Evolutionary conservation across 2,113 vertebrate species (phyloP).

Genomic region (Pachypanchax playfairii): DNA sequence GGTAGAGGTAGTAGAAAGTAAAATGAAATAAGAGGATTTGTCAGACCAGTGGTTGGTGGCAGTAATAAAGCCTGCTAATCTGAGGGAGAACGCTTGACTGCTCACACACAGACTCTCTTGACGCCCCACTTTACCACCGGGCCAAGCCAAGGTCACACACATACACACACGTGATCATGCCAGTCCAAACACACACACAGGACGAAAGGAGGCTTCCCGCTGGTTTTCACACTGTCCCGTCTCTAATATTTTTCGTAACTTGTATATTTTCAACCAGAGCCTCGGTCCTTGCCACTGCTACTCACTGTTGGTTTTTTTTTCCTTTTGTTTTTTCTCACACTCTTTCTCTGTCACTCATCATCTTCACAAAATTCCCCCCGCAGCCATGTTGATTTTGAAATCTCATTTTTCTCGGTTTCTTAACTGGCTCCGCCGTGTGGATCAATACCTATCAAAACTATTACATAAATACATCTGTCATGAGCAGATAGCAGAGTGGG

Average conservation of each 20-base stretch:
- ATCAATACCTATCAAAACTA: constrained; percentile 82
- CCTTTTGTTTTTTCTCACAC: constrained; percentile 5
- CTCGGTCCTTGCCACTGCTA: constrained; percentile 19
- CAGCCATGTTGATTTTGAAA: constrained; percentile 75
- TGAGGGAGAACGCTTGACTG: constrained; percentile 82
- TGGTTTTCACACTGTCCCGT: constrained; percentile 26
- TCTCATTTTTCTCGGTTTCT: constrained; percentile 78
- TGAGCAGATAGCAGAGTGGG: constrained; percentile 65
- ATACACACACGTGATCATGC: constrained; percentile 48
- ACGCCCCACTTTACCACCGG: constrained; percentile 80
- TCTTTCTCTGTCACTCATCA: constrained; percentile 37
- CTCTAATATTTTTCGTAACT: constrained; percentile 30
- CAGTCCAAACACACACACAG: constrained; percentile 58
- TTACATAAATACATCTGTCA: constrained; percentile 83
- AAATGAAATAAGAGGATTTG: constrained; percentile 85
- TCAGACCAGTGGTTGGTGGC: constrained; percentile 81
- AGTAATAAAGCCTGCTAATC: constrained; percentile 88
- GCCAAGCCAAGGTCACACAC: constrained; percentile 82
- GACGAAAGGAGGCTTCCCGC: constrained; percentile 48
- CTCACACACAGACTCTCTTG: constrained; percentile 77
- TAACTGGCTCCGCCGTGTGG: constrained; percentile 67
- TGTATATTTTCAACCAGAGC: constrained; percentile 1
- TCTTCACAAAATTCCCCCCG: constrained; percentile 27
- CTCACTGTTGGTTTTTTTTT: not conserved
- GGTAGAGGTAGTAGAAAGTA: constrained; percentile 65